Conservation (phyloP, 2,113 vertebrate species). For the Micronisus gabar region DNA sequence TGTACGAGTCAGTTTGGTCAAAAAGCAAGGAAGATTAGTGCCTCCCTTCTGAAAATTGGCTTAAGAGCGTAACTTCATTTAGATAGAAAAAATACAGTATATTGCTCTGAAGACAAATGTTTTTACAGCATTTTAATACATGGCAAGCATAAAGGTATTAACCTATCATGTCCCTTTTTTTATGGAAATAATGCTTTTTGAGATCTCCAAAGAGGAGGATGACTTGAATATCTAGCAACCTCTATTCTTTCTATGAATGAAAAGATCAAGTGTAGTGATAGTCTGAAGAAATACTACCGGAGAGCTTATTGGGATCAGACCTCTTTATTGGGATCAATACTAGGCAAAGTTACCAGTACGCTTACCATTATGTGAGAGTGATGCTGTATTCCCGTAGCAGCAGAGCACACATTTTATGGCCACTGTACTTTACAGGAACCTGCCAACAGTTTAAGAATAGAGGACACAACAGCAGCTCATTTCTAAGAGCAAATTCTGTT, state of each 20-base stretch:
- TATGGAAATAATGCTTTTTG: not conserved
- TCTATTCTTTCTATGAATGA: not conserved
- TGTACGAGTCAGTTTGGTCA: not conserved
- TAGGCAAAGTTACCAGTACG: not conserved
- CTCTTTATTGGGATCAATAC: not conserved
- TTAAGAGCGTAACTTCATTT: not conserved
- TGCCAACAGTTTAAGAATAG: not conserved
- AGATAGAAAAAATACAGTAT: not conserved
- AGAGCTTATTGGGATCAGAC: not conserved
- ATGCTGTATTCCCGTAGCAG: not conserved
- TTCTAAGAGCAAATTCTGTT: not conserved
- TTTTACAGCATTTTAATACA: not conserved
- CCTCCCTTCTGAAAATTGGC: not conserved
- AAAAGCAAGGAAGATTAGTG: not conserved
- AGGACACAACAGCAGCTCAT: not conserved
- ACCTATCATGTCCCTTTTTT: not conserved
- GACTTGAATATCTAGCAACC: not conserved
- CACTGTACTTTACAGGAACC: not conserved
- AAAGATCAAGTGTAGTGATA: not conserved
- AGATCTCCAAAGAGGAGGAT: not conserved
- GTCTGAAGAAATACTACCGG: not conserved
- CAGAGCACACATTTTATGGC: not conserved
- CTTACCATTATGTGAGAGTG: not conserved
- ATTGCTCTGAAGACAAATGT: not conserved
- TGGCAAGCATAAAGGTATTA: not conserved